These are phyloP conservation scores for Stichopus horrens DNA, from an alignment of 53 echinoderm and acorn worm genomes.

Conservation along the genomic window DNA sequence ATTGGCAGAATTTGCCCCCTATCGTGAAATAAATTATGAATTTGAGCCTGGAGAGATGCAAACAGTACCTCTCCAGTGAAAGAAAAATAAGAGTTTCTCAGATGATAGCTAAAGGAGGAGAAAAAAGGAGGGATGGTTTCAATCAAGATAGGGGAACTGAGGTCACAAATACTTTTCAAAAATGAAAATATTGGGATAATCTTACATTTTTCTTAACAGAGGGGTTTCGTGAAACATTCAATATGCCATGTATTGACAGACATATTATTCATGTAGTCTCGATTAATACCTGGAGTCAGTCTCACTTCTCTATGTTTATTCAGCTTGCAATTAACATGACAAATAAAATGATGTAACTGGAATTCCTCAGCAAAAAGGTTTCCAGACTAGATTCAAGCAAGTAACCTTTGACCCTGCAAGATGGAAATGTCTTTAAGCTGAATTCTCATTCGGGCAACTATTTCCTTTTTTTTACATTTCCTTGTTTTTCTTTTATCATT, in stretches of 20 bases:
- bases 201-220: slow-evolving; percentile 13
- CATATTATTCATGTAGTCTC: neutral
- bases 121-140: slow-evolving; percentile 39
- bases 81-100: neutral
- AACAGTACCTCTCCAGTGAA: neutral
- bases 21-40: slow-evolving; percentile 31
- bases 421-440: neutral
- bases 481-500: no score
- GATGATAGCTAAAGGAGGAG: neutral
- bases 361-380: neutral
- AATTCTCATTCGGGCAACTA: no score
- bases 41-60: slow-evolving; percentile 18
- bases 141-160: slow-evolving; percentile 3
- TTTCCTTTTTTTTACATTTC: no score
- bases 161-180: slow-evolving; percentile 36
- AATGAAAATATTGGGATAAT: slow-evolving; percentile 43
- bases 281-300: neutral
- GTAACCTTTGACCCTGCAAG: slow-evolving; percentile 9
- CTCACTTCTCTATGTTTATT: neutral
- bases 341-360: neutral
- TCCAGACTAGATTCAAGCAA: neutral
- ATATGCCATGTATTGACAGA: neutral
- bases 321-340: neutral
- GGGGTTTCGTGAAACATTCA: slow-evolving; percentile 12
- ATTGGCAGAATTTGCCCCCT: slow-evolving; percentile 42